Percentiles rank a stretch among this genome's conserved stretches.
Conservation (phyloP, 2,113 vertebrate genomes). For the Hypocryptadius cinnamomeus region DNA sequence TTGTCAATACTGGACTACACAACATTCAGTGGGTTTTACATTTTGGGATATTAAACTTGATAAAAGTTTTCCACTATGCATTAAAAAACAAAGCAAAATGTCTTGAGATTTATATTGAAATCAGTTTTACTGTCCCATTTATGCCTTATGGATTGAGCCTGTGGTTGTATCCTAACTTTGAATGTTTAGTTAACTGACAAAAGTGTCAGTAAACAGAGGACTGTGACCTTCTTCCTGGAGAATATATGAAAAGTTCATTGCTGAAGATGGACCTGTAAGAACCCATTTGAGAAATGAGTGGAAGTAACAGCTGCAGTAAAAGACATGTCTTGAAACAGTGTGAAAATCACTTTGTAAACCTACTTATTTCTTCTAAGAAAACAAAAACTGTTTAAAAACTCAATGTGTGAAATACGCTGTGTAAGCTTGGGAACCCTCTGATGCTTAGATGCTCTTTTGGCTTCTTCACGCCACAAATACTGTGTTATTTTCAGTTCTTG, state of each 20-base stretch:
- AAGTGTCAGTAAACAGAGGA: neutral
- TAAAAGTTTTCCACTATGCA: neutral
- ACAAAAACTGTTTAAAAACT: neutral
- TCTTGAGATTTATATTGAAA: rapidly evolving
- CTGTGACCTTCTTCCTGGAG: neutral
- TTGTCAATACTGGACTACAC: neutral
- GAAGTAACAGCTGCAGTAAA: neutral
- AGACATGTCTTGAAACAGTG: neutral
- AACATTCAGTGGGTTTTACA: neutral
- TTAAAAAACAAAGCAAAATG: neutral
- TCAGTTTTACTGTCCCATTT: neutral
- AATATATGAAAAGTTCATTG: neutral
- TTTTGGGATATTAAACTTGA: neutral
- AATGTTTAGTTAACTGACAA: neutral
- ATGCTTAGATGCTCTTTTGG: neutral
- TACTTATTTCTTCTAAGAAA: neutral
- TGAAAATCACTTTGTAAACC: neutral
- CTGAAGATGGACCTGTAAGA: neutral
- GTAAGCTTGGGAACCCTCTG: neutral
- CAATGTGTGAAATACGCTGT: neutral
- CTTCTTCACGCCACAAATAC: neutral
- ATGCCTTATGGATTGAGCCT: neutral
- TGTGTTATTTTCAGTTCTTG: neutral
- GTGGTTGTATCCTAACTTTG: neutral
- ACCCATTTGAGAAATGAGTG: neutral